phyloP scores from a whole-genome alignment of 64 coral and sea anemone species.

The Montipora capricornis region DNA sequence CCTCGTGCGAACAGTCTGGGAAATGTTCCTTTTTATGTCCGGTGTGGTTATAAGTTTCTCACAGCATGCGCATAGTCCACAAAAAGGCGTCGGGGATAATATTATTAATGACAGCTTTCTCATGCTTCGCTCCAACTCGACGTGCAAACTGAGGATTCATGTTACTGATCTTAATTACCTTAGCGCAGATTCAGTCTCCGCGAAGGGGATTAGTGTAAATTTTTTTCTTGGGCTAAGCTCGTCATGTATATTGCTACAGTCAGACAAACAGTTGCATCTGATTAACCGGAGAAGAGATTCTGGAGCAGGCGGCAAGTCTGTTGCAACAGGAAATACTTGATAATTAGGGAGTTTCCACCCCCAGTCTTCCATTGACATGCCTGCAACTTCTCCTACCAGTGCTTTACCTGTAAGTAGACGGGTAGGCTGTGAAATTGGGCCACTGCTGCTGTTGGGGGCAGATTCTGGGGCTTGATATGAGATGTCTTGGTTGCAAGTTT shows the following conservation, averaged over 20 bases:
- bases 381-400: constrained; percentile 42
- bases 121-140: too few species aligned
- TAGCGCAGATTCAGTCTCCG: too few species aligned
- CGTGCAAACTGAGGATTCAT: too few species aligned
- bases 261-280: constrained; percentile 47
- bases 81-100: too few species aligned
- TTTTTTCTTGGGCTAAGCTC: too few species aligned
- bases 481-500: constrained; percentile 27
- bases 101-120: too few species aligned
- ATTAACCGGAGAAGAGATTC: constrained; percentile 38
- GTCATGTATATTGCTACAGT: not conserved
- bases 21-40: too few species aligned
- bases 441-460: not conserved
- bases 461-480: constrained; percentile 1
- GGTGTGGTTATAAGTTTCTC: too few species aligned
- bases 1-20: too few species aligned
- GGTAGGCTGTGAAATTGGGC: constrained; percentile 31
- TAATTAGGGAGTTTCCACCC: constrained; percentile 39
- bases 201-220: too few species aligned
- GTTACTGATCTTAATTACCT: too few species aligned
- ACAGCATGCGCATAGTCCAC: too few species aligned
- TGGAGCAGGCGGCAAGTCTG: constrained; percentile 29
- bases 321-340: constrained; percentile 22
- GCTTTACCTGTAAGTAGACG: constrained; percentile 23
- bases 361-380: constrained; percentile 5